A percentile compares a stretch with the other conserved stretches of the same genome.
These are phyloP conservation scores for Spodoptera littoralis DNA, from an alignment of 2,888 invertebrate genomes.

Conservation along the genomic window DNA sequence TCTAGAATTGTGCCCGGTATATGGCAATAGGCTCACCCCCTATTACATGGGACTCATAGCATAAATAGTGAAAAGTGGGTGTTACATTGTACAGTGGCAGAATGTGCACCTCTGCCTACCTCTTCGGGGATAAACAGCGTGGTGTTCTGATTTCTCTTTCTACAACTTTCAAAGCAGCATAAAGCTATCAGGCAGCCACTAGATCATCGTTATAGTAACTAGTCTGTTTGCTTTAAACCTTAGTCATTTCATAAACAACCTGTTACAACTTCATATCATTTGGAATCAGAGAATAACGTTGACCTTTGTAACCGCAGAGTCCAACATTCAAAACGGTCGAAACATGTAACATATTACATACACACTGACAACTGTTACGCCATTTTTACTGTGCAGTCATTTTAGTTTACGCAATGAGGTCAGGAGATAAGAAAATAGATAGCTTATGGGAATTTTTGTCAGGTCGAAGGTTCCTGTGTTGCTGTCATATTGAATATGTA, in stretches of 20 bases:
- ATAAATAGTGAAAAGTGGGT: too few relatives aligned
- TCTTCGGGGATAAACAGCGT: too few relatives aligned
- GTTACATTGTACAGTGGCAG: too few relatives aligned
- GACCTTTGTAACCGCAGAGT: conserved; percentile 40
- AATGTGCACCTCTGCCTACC: too few relatives aligned
- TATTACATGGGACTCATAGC: too few relatives aligned
- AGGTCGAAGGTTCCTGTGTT: neutral
- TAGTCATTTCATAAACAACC: conserved; percentile 8
- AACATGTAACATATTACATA: conserved; percentile 31
- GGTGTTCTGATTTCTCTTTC: too few relatives aligned
- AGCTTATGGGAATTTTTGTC: conserved; percentile 3
- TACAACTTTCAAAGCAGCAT: too few relatives aligned
- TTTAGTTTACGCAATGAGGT: conserved; percentile 39
- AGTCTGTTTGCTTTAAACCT: too few relatives aligned
- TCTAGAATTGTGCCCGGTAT: too few relatives aligned
- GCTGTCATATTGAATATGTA: neutral
- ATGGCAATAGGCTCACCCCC: too few relatives aligned
- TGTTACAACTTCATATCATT: conserved; percentile 13
- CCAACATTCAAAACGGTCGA: conserved; percentile 27
- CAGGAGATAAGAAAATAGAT: conserved; percentile 11
- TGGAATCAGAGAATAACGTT: conserved; percentile 17
- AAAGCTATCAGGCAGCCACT: too few relatives aligned
- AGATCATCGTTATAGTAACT: too few relatives aligned
- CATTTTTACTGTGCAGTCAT: conserved; percentile 39
- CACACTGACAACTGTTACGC: conserved; percentile 37